Evolutionary conservation across 2,113 vertebrate genomes (phyloP).

Genomic region (Burhinus bistriatus): DNA sequence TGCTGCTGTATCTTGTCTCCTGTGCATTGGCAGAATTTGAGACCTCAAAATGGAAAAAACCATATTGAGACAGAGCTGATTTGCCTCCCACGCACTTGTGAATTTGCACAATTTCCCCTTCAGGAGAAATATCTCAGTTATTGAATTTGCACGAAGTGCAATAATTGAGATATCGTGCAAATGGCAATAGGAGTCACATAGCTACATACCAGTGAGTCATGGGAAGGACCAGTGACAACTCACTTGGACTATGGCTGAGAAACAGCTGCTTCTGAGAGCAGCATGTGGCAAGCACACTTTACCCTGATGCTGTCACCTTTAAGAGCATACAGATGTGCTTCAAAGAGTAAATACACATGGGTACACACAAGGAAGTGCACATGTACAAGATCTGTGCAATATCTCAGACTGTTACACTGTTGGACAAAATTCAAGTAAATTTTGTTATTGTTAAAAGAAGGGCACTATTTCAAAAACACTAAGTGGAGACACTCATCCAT

Average conservation of each 20-base stretch:
- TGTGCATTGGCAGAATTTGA: not conserved
- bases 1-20: too few relatives aligned
- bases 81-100: too few relatives aligned
- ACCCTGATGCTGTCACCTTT: not conserved
- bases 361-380: accelerated
- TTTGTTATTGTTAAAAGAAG: not conserved
- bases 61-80: not conserved
- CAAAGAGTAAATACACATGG: not conserved
- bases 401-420: not conserved
- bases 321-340: not conserved
- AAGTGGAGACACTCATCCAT: not conserved
- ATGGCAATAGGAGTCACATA: not conserved
- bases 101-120: not conserved
- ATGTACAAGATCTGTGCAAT: not conserved
- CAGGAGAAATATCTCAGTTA: not conserved
- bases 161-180: not conserved
- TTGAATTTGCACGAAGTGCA: too few relatives aligned
- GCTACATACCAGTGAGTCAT: not conserved
- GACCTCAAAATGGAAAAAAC: not conserved
- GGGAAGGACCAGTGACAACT: not conserved
- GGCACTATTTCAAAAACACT: not conserved
- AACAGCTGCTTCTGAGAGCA: not conserved
- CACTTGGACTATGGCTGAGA: not conserved
- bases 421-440: not conserved
- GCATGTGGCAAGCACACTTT: not conserved